Base-by-base conservation (phyloP, 2,113 vertebrate genomes). In the Edolisoma coerulescens region DNA sequence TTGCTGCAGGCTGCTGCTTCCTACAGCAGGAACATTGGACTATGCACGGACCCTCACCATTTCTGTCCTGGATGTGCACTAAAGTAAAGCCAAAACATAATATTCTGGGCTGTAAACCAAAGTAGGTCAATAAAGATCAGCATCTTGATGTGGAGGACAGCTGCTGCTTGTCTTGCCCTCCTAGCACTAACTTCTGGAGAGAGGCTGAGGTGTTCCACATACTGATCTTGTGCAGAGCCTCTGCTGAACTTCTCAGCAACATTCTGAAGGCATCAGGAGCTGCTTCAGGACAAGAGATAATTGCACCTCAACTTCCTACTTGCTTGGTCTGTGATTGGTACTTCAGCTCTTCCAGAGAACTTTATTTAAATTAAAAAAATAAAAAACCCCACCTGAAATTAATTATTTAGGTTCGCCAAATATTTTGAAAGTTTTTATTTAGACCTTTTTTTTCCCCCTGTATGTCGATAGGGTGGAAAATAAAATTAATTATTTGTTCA, bases 381-480 rank as follows among this genome's bases (percentile, higher is more conserved):
- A 28, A 15, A 27, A 22, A 53, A 49, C 5, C 14, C 9, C 39
- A 71, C 49, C 61, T 26, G 37, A 90, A 74, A 95, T 95, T 65
- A 95, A 93, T 97, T 95, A 89, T 92, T 95, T 87, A 87, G 15
- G n/a, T 82, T 95, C 16, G 4, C 53, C 89, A 96, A 97, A 97
- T 91, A 95, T 71, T 87, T 37, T 92, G 87, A 33, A 93, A 90
- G 56, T 47, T 95, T 93, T 84, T 90, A 74, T 78, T 56, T 76
- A 84, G 69, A 60, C 44, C 7, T 63, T 63, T 68, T 74, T 41
- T 4, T 1, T 0, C 9, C 9, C 27, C 10, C 33, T 16, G 4
- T 73, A 39, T 0, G 0, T 39, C 68, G 67, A 30, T 77, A 12
- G 13, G 35, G 35, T 59, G 10, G 80, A 75, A 94, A 89, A 92